Evolutionary conservation across 2,113 vertebrate genomes (phyloP), one percentile per base, ranked within the genome.

Genomic region (Crotalus viridis): DNA sequence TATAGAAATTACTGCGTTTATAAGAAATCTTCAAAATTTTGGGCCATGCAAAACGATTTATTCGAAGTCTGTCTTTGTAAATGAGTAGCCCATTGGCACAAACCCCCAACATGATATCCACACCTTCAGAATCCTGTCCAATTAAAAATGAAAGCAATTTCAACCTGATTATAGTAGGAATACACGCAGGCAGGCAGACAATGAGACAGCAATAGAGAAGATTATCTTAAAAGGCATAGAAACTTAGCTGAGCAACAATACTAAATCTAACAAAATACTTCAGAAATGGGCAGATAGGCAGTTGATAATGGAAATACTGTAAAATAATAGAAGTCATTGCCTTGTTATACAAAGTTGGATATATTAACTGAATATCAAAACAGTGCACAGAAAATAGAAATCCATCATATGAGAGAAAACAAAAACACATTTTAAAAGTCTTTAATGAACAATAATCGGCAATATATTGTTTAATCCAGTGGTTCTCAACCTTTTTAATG

Each of bases 21-120:
- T 99, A 99, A 59, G 99, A 99, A 96, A 99, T 99, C 97, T 99
- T 99, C 94, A 99, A 98, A 96, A 99, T 99, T 98, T 99, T 99
- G 81, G 99, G 99, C 99, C 99, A 99, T 93, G 99, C 99, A 2
- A 99, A 99, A 85, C 99, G 99, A 95, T 99, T 99, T 97, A 99
- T 99, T 96, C 99, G 97, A 64, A 99, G 99, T 95, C 98, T 98
- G 92, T 99, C 99, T 97, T 99, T 99, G 97, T 99, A 99, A 97
- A 99, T 99, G 94, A 99, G 97, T 86, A 99, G 98, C 17, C 99
- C 99, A 1, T 99, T 99, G 94, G 99, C 98, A 94, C 99, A 99
- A 52, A 99, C 99, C 0, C 99, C 99, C 69, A 99, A 95, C 98
- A 99, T 99, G 98, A 99, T 99, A 97, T 99, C 99, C 97, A 99